Percentiles rank a stretch among this genome's conserved stretches.
These are phyloP conservation scores for Entelurus aequoreus DNA, from an alignment of 2,113 vertebrate species.

Conservation along the genomic window DNA sequence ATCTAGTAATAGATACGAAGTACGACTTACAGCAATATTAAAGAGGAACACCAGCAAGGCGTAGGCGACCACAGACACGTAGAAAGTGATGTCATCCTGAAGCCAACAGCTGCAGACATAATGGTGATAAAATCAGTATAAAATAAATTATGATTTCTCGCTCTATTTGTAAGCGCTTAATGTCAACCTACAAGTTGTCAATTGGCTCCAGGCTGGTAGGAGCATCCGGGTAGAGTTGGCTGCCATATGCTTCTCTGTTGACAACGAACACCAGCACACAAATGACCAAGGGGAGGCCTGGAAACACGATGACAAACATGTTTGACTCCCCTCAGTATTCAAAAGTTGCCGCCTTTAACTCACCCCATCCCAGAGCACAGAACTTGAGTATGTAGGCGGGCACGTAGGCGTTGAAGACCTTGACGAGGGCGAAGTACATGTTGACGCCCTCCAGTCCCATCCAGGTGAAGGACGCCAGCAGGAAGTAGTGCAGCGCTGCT, in stretches of 20 bases:
- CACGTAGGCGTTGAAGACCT: constrained; percentile 87
- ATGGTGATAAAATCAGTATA: neutral
- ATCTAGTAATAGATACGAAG: too few relatives aligned
- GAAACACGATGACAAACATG: neutral
- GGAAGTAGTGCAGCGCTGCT: constrained; percentile 77
- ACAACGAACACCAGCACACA: constrained; percentile 72
- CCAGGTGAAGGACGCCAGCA: constrained; percentile 85
- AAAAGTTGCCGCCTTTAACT: constrained; percentile 32
- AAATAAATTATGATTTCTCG: neutral
- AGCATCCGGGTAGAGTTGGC: constrained; percentile 15
- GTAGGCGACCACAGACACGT: constrained; percentile 80
- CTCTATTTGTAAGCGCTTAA: neutral
- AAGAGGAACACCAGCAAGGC: constrained; percentile 76
- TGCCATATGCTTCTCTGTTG: constrained; percentile 76
- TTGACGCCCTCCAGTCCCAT: constrained; percentile 86
- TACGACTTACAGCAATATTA: constrained; percentile 66
- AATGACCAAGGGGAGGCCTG: constrained; percentile 81
- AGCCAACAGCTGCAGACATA: constrained; percentile 81
- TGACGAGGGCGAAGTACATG: constrained; percentile 85
- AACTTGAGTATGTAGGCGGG: constrained; percentile 86
- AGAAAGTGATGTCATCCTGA: constrained; percentile 74
- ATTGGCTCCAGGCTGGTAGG: constrained; percentile 15
- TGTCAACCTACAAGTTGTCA: constrained; percentile 74
- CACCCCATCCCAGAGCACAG: constrained; percentile 84
- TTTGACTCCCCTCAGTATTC: neutral